Conservation (phyloP, 37 sponge, comb jelly and placozoan species). For the Chondrosia reniformis region DNA sequence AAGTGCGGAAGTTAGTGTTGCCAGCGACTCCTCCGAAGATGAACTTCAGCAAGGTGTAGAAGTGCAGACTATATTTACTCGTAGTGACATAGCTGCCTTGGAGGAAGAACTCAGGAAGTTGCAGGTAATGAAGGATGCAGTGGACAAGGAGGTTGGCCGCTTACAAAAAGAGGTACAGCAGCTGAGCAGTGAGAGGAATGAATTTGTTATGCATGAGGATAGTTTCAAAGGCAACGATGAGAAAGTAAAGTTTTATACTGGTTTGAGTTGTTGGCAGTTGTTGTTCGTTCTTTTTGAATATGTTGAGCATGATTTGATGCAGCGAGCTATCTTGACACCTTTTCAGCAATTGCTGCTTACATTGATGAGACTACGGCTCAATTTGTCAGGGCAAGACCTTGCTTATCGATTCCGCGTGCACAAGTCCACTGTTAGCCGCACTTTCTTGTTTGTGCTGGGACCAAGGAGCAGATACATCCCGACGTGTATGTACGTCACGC, state of each 20-base stretch:
- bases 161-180: background rate
- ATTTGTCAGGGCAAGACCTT: slow-evolving; percentile 14
- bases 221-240: background rate
- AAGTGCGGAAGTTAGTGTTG: background rate
- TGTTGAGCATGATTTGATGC: too few relatives aligned
- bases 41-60: background rate
- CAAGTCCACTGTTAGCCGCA: slow-evolving; percentile 9
- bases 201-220: background rate
- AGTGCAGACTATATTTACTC: background rate
- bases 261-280: too few relatives aligned
- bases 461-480: too few relatives aligned
- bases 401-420: slow-evolving; percentile 17
- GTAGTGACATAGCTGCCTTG: background rate
- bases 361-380: slow-evolving; percentile 15
- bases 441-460: too few relatives aligned
- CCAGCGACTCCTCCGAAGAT: background rate
- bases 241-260: slow-evolving; percentile 3
- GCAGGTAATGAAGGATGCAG: background rate
- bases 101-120: slow-evolving; percentile 4
- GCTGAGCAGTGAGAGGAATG: background rate
- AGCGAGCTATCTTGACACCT: background rate
- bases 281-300: too few relatives aligned
- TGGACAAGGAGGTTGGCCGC: background rate
- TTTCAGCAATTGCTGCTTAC: background rate
- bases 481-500: too few relatives aligned